phyloP scores from a whole-genome alignment of 37 sponge, comb jelly and placozoan species.

The Cladorhizidae sp. region DNA sequence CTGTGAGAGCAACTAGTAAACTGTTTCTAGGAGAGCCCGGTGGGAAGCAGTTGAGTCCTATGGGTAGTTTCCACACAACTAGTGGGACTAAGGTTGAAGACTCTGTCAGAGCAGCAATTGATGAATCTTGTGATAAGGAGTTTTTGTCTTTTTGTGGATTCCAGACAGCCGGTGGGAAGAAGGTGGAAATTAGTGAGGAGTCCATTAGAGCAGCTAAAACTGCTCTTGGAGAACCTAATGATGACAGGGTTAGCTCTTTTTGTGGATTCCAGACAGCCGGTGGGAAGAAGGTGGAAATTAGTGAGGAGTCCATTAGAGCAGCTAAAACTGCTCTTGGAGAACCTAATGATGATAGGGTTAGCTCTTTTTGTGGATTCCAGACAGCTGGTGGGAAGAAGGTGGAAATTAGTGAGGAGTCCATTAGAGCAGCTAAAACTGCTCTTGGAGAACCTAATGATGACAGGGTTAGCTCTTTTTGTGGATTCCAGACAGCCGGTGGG shows the following conservation, averaged over 20 bases:
- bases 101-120: conserved; percentile 18
- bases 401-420: conserved; percentile 6
- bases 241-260: conserved; percentile 1
- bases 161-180: conserved; percentile 40
- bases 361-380: conserved; percentile 44
- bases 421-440: conserved; percentile 15
- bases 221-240: not conserved
- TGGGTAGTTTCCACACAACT: too few species aligned
- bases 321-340: not conserved
- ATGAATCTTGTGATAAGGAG: not conserved
- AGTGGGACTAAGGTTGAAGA: too few species aligned
- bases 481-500: conserved; percentile 28
- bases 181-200: conserved; percentile 14
- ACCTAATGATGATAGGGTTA: not conserved
- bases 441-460: not conserved
- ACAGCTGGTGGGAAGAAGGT: conserved; percentile 67
- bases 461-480: not conserved
- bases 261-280: conserved; percentile 65
- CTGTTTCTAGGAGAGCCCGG: too few species aligned
- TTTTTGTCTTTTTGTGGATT: not conserved
- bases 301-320: conserved; percentile 22
- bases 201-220: conserved; percentile 38
- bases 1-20: too few species aligned
- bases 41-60: too few species aligned
- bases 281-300: conserved; percentile 47